Percentiles rank a stretch among this genome's conserved stretches.
Evolutionary conservation across 2,888 invertebrate species (phyloP).

Genomic region (Pseudanteris insignis): DNA sequence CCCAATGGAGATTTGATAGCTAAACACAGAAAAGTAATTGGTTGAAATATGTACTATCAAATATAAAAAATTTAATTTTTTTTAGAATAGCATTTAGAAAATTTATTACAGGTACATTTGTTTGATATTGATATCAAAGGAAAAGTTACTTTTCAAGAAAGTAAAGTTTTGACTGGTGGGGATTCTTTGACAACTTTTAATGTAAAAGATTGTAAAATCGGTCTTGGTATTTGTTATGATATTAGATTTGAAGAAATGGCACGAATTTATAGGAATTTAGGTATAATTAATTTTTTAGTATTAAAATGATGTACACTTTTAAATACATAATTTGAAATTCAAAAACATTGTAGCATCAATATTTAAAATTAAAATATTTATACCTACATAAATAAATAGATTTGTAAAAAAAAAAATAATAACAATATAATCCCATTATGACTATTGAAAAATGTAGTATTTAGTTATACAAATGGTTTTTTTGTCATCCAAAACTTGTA

Average conservation of each 20-base stretch:
- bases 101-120: conserved; percentile 78
- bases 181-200: conserved; percentile 78
- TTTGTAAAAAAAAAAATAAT: too few relatives aligned
- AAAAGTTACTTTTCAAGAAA: conserved; percentile 92
- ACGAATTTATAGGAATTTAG: conserved; percentile 73
- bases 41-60: conserved; percentile 1
- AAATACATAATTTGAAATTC: too few relatives aligned
- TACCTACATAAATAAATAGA: too few relatives aligned
- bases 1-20: conserved; percentile 80
- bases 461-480: too few relatives aligned
- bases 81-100: too few relatives aligned
- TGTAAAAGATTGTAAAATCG: conserved; percentile 78
- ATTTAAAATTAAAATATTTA: too few relatives aligned
- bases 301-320: neutral
- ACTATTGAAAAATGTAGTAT: too few relatives aligned
- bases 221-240: conserved; percentile 95
- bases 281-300: conserved; percentile 53
- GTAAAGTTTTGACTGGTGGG: conserved; percentile 83
- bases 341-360: too few relatives aligned
- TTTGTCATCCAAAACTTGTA: too few relatives aligned
- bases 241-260: conserved; percentile 91
- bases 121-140: conserved; percentile 96
- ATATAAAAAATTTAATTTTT: neutral
- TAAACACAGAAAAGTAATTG: conserved; percentile 81
- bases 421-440: too few relatives aligned